These are phyloP conservation scores for Anabas testudineus DNA, from an alignment of 2,797 vertebrate genomes.

Conservation along the genomic window DNA sequence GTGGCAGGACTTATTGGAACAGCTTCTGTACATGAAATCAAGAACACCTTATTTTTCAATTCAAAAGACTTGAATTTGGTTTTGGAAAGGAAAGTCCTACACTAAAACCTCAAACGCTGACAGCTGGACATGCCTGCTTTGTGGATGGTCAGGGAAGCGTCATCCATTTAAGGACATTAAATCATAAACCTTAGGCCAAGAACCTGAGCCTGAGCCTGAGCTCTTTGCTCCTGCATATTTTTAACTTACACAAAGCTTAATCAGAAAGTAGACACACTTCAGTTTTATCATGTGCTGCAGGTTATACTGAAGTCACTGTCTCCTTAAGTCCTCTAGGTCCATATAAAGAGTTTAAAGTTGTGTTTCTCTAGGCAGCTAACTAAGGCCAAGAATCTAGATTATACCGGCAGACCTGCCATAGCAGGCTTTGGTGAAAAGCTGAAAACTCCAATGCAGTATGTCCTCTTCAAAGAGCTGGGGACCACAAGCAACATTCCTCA, in stretches of 20 bases:
- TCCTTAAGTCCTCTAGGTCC: slow-evolving; percentile 1
- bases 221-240: neutral
- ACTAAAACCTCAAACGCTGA: slow-evolving; percentile 6
- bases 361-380: slow-evolving; percentile 70
- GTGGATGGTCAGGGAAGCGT: neutral
- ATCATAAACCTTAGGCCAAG: neutral
- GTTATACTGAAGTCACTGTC: neutral
- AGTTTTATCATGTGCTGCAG: neutral
- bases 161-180: slow-evolving; percentile 5
- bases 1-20: neutral
- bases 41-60: neutral
- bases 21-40: neutral
- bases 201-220: neutral
- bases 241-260: neutral
- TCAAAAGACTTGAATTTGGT: slow-evolving; percentile 2
- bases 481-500: slow-evolving; percentile 79
- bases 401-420: slow-evolving; percentile 72
- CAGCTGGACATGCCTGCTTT: neutral
- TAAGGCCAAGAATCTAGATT: slow-evolving; percentile 76
- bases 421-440: slow-evolving; percentile 74
- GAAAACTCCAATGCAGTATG: slow-evolving; percentile 64
- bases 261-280: neutral
- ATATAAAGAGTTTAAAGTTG: slow-evolving; percentile 33
- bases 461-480: slow-evolving; percentile 74
- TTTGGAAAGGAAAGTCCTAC: slow-evolving; percentile 1